Percentiles rank a stretch among this genome's conserved stretches.
Evolutionary conservation across 37 sponge, comb jelly and placozoan genomes (phyloP).

Genomic region (Agelas oroides): DNA sequence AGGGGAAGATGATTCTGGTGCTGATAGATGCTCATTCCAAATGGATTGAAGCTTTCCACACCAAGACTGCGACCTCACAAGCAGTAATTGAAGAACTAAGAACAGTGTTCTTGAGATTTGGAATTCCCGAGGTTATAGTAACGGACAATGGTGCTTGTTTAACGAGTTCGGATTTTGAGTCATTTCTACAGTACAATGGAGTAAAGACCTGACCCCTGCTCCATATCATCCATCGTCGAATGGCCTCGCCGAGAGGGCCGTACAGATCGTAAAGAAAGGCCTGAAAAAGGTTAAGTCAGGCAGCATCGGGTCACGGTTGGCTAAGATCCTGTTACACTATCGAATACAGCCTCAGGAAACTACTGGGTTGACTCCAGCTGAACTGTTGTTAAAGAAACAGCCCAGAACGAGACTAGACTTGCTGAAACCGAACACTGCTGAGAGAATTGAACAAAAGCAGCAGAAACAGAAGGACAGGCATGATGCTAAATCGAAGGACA

Average conservation of each 20-base stretch:
- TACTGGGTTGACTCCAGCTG: slow-evolving; percentile 11
- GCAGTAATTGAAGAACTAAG: background rate
- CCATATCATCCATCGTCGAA: slow-evolving; percentile 12
- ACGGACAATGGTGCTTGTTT: slow-evolving; percentile 17
- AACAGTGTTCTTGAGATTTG: background rate
- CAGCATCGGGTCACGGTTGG: background rate
- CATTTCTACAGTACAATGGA: slow-evolving; percentile 2
- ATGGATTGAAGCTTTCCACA: background rate
- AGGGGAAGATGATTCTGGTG: slow-evolving; percentile 10
- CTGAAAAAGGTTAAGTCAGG: background rate
- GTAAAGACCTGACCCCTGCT: background rate
- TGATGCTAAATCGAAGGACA: too few relatives aligned
- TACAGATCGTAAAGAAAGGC: slow-evolving; percentile 21
- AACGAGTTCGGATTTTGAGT: slow-evolving; percentile 4
- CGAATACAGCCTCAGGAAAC: slow-evolving; percentile 1
- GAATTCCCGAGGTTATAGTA: background rate
- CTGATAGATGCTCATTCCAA: slow-evolving; percentile 6
- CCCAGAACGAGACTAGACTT: slow-evolving; percentile 23
- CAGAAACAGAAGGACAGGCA: background rate
- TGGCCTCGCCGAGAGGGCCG: slow-evolving; percentile 12
- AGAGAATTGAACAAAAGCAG: background rate
- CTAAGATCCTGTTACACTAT: slow-evolving; percentile 7
- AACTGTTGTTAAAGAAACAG: slow-evolving; percentile 7
- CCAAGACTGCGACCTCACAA: background rate
- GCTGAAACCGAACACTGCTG: slow-evolving; percentile 5